Evolutionary conservation across 2,797 vertebrate genomes (phyloP), one percentile per base, ranked within the genome.

Genomic region (Acanthiza pusilla): DNA sequence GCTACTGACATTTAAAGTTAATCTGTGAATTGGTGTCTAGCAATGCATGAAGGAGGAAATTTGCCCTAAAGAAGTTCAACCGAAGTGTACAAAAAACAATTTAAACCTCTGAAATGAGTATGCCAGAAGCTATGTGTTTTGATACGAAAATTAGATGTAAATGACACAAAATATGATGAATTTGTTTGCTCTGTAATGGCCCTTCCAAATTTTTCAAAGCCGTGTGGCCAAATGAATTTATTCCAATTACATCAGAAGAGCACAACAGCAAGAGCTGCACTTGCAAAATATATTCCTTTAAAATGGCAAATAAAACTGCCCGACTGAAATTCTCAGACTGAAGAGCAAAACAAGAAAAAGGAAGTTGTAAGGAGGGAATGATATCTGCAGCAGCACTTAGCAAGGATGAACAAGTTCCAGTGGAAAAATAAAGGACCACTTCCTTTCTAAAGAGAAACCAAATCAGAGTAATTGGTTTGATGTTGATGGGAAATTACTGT

Each of bases 401-500:
- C 8, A 81, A 79, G 43, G 61, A 74, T 38, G 63, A 76, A 78
- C 2, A 3, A 66, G 26, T 43, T 86, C 29, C 40, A 73, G 32
- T 12, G 29, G 40, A 45, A 88, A 93, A 93, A 91, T 34, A 91
- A 88, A 94, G 14, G 27, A 85, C 51, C 1, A 3, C 20, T 83
- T 93, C 57, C 42, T 93, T 92, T 71, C 74, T 83, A 68, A 83
- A 83, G 38, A 63, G 74, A 94, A 93, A 85, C n/a, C 70, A 83
- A 84, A 89, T 62, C 47, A 80, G 50, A 87, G n/a, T 83, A 42
- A 76, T 76, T 91, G 17, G 86, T 97, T 96, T 96, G 72, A 95
- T 91, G 86, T 87, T 77, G 78, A 83, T 71, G 40, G 77, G 53
- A 96, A 96, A 94, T 95, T 63, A 73, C 60, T 54, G 51, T 63